Base-by-base conservation (phyloP, 30 jellyfish, hydroid and myxozoan genomes). In the Pseudorhiza aurosa region DNA sequence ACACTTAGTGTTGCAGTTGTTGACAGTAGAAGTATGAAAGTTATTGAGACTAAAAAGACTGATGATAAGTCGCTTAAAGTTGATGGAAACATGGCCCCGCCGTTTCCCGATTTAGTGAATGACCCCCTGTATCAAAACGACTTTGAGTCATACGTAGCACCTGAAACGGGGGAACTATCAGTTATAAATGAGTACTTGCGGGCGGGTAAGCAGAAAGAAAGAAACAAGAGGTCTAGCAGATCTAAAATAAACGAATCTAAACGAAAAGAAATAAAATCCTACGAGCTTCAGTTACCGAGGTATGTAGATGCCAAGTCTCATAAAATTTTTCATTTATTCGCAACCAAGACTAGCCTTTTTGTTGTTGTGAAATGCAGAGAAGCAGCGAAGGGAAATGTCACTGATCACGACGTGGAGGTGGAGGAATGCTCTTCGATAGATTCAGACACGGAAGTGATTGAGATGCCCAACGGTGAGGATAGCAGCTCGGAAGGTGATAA, bases 151-250 rank as follows among this genome's bases (percentile, higher is more conserved):
- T 60, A 58, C 11, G 93, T 69, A 9, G 40, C 58, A 17, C 62
- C 57, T 24, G 96, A 82, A 31, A 49, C 90, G 0, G 84, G 75
- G 24, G 96, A 72, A 37, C 58, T 75, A 21, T 89, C 97, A 8
- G 95, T 89, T 28, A 89, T 89, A 17, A 95, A 89, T 47, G 97
- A 89, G 47, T 89, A 89, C 81, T 42, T 89, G 76, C 68, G 84
- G 53, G 97, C 94, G 4, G 71, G 88, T 17, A 56, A 77, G 82
- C 87, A 89, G 79, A 43, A 56, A 6, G 77, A 81, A 26, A 55
- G 46, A 2, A 68, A 59, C 7, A 42, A 56, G 2, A 86, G 62
- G 0, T 77, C 79, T 4, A 78, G 82, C 21, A 88, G 62, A 31
- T 43, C 68, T 22, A 47, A 65, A 21, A 65, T 55, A 47, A 50